Conservation (phyloP, 2,113 vertebrate species). For the Gallinago media region DNA sequence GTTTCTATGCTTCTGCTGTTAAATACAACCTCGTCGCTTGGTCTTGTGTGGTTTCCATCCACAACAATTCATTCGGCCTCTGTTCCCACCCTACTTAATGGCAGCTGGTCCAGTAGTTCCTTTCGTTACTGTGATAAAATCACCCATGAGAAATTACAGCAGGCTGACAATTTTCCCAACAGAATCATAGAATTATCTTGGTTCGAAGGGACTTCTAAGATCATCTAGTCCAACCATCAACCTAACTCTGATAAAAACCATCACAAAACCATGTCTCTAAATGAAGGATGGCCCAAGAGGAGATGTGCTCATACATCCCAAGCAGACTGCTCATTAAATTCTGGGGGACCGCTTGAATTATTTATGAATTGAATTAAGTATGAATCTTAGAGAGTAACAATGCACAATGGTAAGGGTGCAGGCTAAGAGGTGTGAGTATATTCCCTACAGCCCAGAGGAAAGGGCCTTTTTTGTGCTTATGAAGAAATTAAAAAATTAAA, state of each 20-base stretch:
- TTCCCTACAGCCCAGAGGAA: background rate
- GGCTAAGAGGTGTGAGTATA: background rate
- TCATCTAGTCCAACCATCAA: too few relatives aligned
- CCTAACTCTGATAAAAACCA: too few relatives aligned
- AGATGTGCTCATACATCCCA: background rate
- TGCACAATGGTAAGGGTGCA: background rate
- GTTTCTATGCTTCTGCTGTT: background rate
- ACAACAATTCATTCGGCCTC: background rate
- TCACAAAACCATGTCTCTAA: too few relatives aligned
- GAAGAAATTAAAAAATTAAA: background rate
- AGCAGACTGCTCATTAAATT: background rate
- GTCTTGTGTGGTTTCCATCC: background rate
- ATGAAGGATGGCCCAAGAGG: background rate
- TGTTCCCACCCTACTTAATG: background rate
- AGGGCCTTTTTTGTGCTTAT: background rate
- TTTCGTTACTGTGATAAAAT: background rate
- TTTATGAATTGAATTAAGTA: background rate
- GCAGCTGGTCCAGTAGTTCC: background rate
- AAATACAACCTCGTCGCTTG: background rate
- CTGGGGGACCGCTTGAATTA: background rate
- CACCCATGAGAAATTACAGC: background rate
- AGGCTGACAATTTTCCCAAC: background rate
- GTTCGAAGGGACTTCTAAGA: too few relatives aligned
- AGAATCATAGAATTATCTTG: background rate
- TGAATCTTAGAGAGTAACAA: background rate